phyloP scores from a whole-genome alignment of 2,888 invertebrate species.

The Monopis laevigella region DNA sequence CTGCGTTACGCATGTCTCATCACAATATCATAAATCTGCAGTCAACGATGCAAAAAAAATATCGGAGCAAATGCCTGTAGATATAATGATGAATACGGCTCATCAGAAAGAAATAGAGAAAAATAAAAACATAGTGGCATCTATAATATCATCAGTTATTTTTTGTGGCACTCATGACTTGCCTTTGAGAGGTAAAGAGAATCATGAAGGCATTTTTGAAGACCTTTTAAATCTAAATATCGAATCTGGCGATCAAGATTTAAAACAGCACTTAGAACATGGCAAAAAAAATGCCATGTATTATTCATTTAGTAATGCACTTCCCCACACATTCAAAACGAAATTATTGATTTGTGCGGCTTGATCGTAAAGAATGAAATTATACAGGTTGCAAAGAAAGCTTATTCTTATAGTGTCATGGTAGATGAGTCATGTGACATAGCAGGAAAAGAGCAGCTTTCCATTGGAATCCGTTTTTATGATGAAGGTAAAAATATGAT shows the following conservation, averaged over 20 bases:
- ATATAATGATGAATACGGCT: constrained; percentile 15
- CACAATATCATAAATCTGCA: constrained; percentile 11
- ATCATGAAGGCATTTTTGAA: constrained; percentile 12
- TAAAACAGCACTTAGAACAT: constrained; percentile 16
- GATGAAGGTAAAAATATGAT: constrained; percentile 14
- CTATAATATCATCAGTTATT: constrained; percentile 14
- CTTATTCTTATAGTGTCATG: constrained; percentile 20
- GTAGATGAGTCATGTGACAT: constrained; percentile 26
- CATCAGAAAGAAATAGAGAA: constrained; percentile 13
- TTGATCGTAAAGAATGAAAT: constrained; percentile 19
- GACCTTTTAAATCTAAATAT: constrained; percentile 9
- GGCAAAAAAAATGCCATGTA: constrained; percentile 18
- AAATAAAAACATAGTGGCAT: constrained; percentile 13
- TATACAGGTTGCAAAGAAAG: constrained; percentile 13
- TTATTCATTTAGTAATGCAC: neutral
- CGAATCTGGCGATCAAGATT: constrained; percentile 14
- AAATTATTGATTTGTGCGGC: constrained; percentile 22
- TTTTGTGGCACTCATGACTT: constrained; percentile 14
- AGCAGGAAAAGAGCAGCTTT: constrained; percentile 25
- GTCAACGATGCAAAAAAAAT: constrained; percentile 11
- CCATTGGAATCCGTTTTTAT: constrained; percentile 22
- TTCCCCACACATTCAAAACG: constrained; percentile 19
- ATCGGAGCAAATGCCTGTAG: constrained; percentile 12
- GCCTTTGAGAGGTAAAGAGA: constrained; percentile 10
- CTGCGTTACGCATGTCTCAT: constrained; percentile 12